Base-by-base conservation (phyloP, 2,113 vertebrate genomes). In the Equus przewalskii region DNA sequence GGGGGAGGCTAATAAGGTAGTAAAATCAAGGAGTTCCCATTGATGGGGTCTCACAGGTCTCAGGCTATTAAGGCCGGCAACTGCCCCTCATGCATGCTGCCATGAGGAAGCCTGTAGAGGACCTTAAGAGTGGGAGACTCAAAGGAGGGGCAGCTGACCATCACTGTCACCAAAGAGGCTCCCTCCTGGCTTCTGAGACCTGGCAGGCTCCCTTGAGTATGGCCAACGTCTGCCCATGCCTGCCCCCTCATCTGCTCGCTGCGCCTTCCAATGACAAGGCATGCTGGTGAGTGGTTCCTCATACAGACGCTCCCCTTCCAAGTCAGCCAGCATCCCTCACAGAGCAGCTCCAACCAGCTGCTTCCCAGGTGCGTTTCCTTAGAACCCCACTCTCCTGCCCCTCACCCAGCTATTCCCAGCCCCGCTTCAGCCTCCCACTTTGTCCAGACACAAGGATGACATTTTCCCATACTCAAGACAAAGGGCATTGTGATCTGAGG, bases 51-150 rank as follows among this genome's bases (percentile, higher is more conserved):
- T 80, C 56, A 15, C 2, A 19, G n/a, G 26, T 73, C 60, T 49
- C 76, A 30, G 41, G 82, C 41, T 26, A 3, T 11, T n/a, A 41
- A 83, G 18, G 51, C 62, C 70, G 46, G 22, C 3, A 18, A 2
- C 9, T 18, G 49, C 26, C 26, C 1, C 15, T 14, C 44, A 5
- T 2, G 26, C n/a, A 60, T 0, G 5, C 28, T 6, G 26, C 41
- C 36, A 36, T 3, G 22, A 86, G n/a, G 82, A 94, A 21, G 26
- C 54, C 75, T 69, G 56, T 13, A 46, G 49, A 69, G 13, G 54
- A 4, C 70, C 54, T 36, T 89, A 44, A 49, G 51, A 62, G 18
- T 5, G 2, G 36, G 44, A 9, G 28, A 5, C 51, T 65, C 73
- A 24, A 64, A 94, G 15, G 15, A 62, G 26, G 44, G 28, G 36